Conservation (phyloP, 2,113 vertebrate genomes). For the Clarias macrocephalus region DNA sequence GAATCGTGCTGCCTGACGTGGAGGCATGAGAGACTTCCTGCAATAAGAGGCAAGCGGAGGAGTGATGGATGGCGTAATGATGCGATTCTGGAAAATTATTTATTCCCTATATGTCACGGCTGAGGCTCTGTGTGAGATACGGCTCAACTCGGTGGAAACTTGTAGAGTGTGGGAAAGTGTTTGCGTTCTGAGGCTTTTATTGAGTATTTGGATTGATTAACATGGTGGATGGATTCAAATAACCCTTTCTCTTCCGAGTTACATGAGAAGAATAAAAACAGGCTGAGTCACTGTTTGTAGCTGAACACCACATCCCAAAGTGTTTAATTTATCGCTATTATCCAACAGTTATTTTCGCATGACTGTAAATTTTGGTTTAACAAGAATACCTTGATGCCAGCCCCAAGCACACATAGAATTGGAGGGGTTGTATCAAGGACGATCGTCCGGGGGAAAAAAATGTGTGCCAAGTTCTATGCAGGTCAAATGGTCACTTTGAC, state of each 20-base stretch:
- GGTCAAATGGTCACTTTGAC: too few relatives aligned
- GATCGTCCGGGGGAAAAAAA: too few relatives aligned
- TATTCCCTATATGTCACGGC: conserved; percentile 38
- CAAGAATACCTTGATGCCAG: too few relatives aligned
- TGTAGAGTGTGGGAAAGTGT: neutral
- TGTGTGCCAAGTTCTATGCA: too few relatives aligned
- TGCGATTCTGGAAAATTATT: conserved; percentile 31
- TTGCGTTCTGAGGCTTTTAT: neutral
- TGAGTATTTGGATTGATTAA: neutral
- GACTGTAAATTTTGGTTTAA: too few relatives aligned
- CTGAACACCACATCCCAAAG: neutral
- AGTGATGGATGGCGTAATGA: conserved; percentile 51
- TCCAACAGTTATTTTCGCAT: neutral
- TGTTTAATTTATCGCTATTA: neutral
- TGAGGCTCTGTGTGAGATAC: neutral
- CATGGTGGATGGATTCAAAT: neutral
- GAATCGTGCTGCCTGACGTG: conserved; percentile 44
- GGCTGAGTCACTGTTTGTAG: neutral
- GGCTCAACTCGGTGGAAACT: neutral
- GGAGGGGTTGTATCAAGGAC: too few relatives aligned
- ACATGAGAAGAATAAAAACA: neutral
- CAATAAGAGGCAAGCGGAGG: conserved; percentile 47
- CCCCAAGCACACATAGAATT: too few relatives aligned
- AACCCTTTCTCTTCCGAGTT: neutral
- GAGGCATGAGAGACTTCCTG: conserved; percentile 51